These are phyloP conservation scores for Danionella cerebrum DNA, from an alignment of 2,113 vertebrate species.

Conservation along the genomic window DNA sequence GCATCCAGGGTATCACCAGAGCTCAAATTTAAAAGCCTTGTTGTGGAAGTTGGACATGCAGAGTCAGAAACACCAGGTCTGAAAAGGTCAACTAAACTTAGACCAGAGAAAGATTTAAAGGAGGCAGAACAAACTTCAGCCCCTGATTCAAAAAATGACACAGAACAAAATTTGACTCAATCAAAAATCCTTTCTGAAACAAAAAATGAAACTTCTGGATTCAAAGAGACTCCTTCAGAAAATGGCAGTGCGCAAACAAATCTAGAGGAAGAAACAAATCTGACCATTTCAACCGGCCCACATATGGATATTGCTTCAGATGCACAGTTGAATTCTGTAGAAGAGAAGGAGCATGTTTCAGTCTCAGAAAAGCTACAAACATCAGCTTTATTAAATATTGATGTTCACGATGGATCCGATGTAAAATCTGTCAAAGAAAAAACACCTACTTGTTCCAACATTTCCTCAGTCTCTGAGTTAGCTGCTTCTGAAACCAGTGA, in stretches of 20 bases:
- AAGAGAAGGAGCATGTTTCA: constrained; percentile 11
- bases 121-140: neutral
- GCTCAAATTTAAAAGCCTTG: constrained; percentile 29
- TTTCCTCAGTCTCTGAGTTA: neutral
- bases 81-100: constrained; percentile 42
- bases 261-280: neutral
- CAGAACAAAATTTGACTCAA: neutral
- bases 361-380: constrained; percentile 33
- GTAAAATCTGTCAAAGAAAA: neutral
- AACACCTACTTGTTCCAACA: neutral
- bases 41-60: constrained; percentile 35
- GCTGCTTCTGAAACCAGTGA: neutral
- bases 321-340: neutral
- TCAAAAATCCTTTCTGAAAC: neutral
- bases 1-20: constrained; percentile 25
- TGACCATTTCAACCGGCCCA: neutral
- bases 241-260: neutral
- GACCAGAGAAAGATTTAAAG: constrained; percentile 18
- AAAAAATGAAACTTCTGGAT: neutral
- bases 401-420: neutral
- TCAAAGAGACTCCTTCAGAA: neutral
- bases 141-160: neutral
- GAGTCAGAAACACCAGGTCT: constrained; percentile 41
- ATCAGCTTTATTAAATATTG: constrained; percentile 4
- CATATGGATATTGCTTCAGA: neutral